A percentile compares a stretch with the other conserved stretches of the same genome.
Evolutionary conservation across 2,888 invertebrate genomes (phyloP).

Genomic region (Mesoligia furuncula): DNA sequence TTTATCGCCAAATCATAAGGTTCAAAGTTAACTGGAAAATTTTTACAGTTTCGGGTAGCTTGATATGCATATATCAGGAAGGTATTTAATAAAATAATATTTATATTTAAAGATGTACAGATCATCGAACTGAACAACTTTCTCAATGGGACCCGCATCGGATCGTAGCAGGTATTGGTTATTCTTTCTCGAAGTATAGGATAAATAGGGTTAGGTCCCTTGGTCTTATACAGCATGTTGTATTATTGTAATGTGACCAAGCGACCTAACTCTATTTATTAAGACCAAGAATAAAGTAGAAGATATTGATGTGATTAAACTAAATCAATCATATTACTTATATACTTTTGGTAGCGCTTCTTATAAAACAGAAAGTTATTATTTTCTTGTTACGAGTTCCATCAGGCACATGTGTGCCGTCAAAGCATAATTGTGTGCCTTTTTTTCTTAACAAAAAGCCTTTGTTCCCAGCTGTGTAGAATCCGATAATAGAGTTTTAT

Average conservation of each 20-base stretch:
- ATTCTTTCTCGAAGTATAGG: background rate
- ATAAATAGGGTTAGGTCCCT: background rate
- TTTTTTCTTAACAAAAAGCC: conserved; percentile 43
- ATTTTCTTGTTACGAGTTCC: conserved; percentile 23
- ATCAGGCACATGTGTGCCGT: conserved; percentile 6
- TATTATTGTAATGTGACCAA: background rate
- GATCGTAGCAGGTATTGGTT: background rate
- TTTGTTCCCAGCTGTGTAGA: conserved; percentile 34
- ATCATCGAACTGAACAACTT: background rate
- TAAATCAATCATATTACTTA: background rate
- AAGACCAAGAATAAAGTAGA: background rate
- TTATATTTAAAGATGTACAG: background rate
- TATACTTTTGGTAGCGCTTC: background rate
- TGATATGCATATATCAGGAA: too few species aligned
- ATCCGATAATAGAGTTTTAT: conserved; percentile 52
- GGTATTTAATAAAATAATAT: too few species aligned
- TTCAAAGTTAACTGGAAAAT: too few species aligned
- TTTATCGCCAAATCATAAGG: too few species aligned
- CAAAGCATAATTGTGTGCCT: conserved; percentile 34
- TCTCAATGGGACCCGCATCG: background rate
- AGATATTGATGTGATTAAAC: background rate
- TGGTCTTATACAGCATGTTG: background rate
- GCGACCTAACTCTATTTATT: background rate
- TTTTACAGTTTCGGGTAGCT: too few species aligned
- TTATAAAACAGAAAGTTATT: conserved; percentile 7